Base-by-base conservation (phyloP, 1,140 invertebrate species). In the Anastatus disparis region DNA sequence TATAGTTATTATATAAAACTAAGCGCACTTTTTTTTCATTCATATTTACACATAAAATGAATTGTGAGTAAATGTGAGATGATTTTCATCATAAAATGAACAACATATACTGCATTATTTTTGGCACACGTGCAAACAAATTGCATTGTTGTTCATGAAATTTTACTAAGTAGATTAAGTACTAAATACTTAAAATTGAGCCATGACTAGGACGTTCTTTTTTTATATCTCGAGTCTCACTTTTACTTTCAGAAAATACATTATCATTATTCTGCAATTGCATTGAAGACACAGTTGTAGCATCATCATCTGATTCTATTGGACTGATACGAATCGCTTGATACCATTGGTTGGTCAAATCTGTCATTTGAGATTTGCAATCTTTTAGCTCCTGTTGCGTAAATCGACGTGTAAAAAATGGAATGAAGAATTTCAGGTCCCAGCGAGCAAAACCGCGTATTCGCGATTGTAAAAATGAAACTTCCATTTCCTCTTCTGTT, bases 341-440 rank as follows among this genome's bases (percentile, higher is more conserved):
- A 86, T 97, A 97, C 96, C 96, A 98, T 81, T 97, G 94, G 81
- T 97, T 97, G 1, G 96, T 97, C 52, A 98, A 86, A 85, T 96
- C 94, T 7, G 94, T 95, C 95, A 98, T 98, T 87, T 97, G 95
- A 53, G 93, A 95, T 80, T 96, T 95, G 78, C 96, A 97, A 83
- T 97, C 96, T 80, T 95, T 95, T 52, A 98, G 83, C 87, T 98
- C 96, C 90, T 97, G 87, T 83, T 97, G 95, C 24, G 96, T 98
- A 78, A 98, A 97, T 72, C 95, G 88, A 71, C 96, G 88, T 1
- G 96, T 98, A 81, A 99, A 98, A 82, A 98, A 97, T 6, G 97
- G 97, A 73, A 94, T 95, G 62, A 99, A 91, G 86, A 97, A 98
- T 81, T 96, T 96, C 55, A 95, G 88, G 86, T 99, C 96, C 79